Conservation (phyloP, 2,797 vertebrate genomes). For the Rhynchonycteris naso region DNA sequence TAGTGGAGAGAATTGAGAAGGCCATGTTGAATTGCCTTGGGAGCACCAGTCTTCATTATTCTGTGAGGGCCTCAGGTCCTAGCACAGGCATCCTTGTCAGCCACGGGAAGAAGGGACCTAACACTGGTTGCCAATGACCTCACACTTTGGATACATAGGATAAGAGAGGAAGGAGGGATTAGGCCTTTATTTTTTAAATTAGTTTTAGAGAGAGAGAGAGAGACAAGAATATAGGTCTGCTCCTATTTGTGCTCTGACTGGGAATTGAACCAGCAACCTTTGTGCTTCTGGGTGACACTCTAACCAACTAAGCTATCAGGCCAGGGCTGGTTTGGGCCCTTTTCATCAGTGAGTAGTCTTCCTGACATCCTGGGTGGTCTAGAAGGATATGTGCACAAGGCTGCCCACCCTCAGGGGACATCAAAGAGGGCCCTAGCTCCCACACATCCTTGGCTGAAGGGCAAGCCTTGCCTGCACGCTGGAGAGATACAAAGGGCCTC, state of each 20-base stretch:
- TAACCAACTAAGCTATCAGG: no score
- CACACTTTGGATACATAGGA: background rate
- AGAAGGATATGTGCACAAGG: background rate
- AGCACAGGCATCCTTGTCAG: background rate
- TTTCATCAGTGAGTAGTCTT: background rate
- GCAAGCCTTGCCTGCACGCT: background rate
- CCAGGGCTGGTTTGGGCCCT: no score
- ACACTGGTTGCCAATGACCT: background rate
- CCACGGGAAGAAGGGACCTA: background rate
- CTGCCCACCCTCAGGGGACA: background rate
- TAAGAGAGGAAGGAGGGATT: background rate
- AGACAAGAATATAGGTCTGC: no score
- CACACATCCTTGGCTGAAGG: background rate
- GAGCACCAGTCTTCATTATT: background rate
- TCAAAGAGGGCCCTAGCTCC: background rate
- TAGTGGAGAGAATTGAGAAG: background rate
- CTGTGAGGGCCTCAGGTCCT: background rate
- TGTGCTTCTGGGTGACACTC: no score
- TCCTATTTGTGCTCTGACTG: no score
- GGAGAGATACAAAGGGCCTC: background rate
- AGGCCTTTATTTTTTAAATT: no score
- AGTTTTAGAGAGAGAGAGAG: no score
- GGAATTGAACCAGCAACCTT: no score
- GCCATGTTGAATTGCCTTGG: fast-evolving
- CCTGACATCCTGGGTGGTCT: background rate